Evolutionary conservation across 2,797 vertebrate species (phyloP).

Genomic region (Jordanella pulchra): DNA sequence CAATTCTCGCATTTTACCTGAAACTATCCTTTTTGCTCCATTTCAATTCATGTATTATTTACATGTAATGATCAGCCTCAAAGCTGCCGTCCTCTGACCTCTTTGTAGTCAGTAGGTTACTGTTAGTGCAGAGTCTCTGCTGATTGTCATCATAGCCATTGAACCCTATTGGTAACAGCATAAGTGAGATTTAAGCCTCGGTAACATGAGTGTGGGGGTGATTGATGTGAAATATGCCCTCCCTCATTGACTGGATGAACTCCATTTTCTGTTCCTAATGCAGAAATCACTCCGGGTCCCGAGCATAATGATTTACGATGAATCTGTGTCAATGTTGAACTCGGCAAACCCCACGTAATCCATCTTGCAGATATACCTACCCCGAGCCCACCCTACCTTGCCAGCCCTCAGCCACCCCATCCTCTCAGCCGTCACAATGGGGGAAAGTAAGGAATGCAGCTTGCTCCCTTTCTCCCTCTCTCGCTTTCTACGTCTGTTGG

Average conservation of each 20-base stretch:
- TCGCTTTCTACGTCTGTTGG: constrained; percentile 75
- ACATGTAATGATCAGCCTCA: constrained; percentile 51
- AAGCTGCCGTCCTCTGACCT: constrained; percentile 41
- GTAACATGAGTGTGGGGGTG: constrained; percentile 80
- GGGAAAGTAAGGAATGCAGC: constrained; percentile 67
- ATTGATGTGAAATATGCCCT: constrained; percentile 88
- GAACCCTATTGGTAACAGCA: constrained; percentile 78
- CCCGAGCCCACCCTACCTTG: constrained; percentile 66
- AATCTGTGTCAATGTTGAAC: constrained; percentile 89
- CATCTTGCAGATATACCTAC: constrained; percentile 85
- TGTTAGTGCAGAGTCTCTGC: constrained; percentile 70
- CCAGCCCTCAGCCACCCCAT: constrained; percentile 45
- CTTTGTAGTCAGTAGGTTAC: constrained; percentile 56
- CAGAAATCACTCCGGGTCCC: constrained; percentile 86
- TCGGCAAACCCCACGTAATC: constrained; percentile 85
- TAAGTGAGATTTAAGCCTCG: constrained; percentile 79
- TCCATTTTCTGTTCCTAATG: constrained; percentile 88
- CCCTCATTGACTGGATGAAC: constrained; percentile 88
- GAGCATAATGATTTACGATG: constrained; percentile 89
- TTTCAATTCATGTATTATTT: constrained; percentile 56
- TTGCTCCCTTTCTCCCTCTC: constrained; percentile 38
- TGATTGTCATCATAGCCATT: constrained; percentile 81
- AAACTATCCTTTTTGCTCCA: constrained; percentile 27
- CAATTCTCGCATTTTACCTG: constrained; percentile 19
- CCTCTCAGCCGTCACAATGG: constrained; percentile 56